Evolutionary conservation across 2,113 vertebrate species (phyloP).

Genomic region (Promerops cafer): DNA sequence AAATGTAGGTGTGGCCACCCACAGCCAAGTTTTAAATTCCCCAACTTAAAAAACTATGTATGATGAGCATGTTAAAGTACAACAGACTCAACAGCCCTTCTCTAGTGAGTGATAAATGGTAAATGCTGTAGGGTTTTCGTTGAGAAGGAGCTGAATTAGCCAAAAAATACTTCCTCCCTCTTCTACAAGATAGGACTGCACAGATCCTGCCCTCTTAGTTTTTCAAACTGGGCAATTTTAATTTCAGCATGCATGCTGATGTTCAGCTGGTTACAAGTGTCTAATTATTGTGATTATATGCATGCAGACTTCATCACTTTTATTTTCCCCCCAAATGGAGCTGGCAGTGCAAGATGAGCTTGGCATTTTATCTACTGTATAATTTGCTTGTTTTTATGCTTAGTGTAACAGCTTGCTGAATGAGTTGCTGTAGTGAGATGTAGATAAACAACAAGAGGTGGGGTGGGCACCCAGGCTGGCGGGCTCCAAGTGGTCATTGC

Average conservation of each 20-base stretch:
- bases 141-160: not conserved
- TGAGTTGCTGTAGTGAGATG: not conserved
- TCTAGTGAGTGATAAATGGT: not conserved
- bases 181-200: not conserved
- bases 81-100: not conserved
- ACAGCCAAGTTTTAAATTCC: not conserved
- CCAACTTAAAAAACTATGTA: not conserved
- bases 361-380: slow-evolving; percentile 28
- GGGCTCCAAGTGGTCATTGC: not conserved
- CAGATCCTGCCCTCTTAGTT: not conserved
- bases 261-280: slow-evolving; percentile 36
- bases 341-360: slow-evolving; percentile 25
- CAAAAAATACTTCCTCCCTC: not conserved
- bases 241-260: slow-evolving; percentile 9
- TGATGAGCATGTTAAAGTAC: not conserved
- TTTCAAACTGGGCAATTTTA: slow-evolving; percentile 31
- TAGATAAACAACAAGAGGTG: not conserved
- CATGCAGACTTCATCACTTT: slow-evolving; percentile 41
- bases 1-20: not conserved
- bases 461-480: not conserved
- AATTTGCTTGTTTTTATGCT: slow-evolving; percentile 41
- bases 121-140: not conserved
- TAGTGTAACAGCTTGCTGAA: slow-evolving; percentile 42
- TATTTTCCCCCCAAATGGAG: not conserved
- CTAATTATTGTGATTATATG: slow-evolving; percentile 58